Conservation (phyloP, 2,888 invertebrate species). For the Caenorhabditis afra region DNA sequence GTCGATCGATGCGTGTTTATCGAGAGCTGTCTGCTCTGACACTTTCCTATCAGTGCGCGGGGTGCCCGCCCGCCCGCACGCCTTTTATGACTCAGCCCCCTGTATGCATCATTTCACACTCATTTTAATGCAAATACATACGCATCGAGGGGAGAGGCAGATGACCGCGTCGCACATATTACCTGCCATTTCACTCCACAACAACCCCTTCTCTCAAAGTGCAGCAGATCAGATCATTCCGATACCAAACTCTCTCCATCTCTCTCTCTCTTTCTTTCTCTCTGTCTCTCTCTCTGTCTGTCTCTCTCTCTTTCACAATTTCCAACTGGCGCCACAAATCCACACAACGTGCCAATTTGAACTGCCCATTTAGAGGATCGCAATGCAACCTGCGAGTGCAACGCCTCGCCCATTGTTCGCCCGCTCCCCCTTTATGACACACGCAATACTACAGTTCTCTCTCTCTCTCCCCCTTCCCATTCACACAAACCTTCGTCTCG, state of each 20-base stretch:
- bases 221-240: too few relatives aligned
- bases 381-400: conserved; percentile 21
- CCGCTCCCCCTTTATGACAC: conserved; percentile 30
- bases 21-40: conserved; percentile 4
- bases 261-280: background rate
- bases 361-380: conserved; percentile 22
- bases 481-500: too few relatives aligned
- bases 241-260: background rate
- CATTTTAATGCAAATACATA: conserved; percentile 47
- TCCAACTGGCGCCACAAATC: conserved; percentile 34
- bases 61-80: conserved; percentile 18
- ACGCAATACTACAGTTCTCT: conserved; percentile 1
- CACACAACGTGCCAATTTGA: conserved; percentile 38
- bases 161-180: conserved; percentile 10
- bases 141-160: background rate
- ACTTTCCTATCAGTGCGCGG: conserved; percentile 16
- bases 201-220: background rate
- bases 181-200: conserved; percentile 13
- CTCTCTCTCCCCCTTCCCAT: conserved; percentile 5
- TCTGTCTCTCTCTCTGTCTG: conserved; percentile 14
- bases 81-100: conserved; percentile 50
- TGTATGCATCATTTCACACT: conserved; percentile 53
- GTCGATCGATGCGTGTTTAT: conserved; percentile 11
- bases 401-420: conserved; percentile 24
- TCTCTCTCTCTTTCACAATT: conserved; percentile 23